Conservation (phyloP, 2,113 vertebrate species). For the Campylorhamphus procurvoides region DNA sequence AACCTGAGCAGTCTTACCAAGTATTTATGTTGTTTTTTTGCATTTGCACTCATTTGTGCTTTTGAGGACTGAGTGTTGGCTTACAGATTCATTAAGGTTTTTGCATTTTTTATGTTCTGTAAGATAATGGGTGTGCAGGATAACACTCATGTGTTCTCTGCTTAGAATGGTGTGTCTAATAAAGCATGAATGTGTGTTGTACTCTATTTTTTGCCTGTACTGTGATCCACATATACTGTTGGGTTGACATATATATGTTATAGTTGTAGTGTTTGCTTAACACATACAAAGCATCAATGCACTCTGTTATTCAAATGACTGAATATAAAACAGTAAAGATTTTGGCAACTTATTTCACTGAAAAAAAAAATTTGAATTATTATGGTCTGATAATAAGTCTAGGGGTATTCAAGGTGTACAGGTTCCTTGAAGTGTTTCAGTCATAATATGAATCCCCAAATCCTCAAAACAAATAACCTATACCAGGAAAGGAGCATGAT, state of each 20-base stretch:
- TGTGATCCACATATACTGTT: neutral
- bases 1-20: conserved; percentile 37
- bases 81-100: neutral
- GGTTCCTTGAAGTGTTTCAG: neutral
- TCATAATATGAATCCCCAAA: neutral
- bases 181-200: conserved; percentile 10
- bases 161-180: neutral
- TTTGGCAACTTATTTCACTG: neutral
- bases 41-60: conserved; percentile 19
- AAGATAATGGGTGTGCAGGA: neutral
- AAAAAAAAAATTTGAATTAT: neutral
- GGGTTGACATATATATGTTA: neutral
- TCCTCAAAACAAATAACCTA: neutral
- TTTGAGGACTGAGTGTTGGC: neutral
- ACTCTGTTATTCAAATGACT: neutral
- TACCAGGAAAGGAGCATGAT: neutral
- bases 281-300: neutral
- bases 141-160: neutral
- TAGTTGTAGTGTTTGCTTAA: neutral
- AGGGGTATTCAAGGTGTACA: neutral
- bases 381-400: neutral
- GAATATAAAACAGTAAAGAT: neutral
- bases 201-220: neutral
- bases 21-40: conserved; percentile 37
- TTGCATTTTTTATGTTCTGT: neutral